phyloP scores from a whole-genome alignment of 2,888 invertebrate species.

The Melanophora roralis region DNA sequence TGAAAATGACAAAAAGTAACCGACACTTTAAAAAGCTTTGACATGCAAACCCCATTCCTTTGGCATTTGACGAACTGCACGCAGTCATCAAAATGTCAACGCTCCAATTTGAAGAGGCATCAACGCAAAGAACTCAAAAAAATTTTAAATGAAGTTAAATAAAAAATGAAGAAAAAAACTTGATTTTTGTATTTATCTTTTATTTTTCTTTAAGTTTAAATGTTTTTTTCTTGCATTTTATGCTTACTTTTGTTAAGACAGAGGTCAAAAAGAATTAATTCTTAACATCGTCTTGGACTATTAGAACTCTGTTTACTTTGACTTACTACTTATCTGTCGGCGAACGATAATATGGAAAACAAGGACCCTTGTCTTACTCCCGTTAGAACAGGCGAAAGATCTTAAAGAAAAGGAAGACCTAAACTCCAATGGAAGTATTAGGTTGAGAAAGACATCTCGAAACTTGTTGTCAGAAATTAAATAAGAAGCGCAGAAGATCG shows the following conservation, averaged over 20 bases:
- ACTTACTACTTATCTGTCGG: no score
- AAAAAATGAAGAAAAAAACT: conserved; percentile 25
- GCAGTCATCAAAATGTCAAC: conserved; percentile 59
- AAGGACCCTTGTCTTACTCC: no score
- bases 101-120: conserved; percentile 47
- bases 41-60: conserved; percentile 54
- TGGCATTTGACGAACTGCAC: conserved; percentile 49
- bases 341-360: no score
- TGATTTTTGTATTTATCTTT: conserved; percentile 23
- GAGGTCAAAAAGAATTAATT: background rate
- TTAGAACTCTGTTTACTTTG: no score
- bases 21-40: conserved; percentile 61
- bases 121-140: background rate
- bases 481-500: no score
- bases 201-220: conserved; percentile 2
- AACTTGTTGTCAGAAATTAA: no score
- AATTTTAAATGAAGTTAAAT: background rate
- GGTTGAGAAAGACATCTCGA: no score
- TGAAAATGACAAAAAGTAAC: conserved; percentile 50
- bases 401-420: no score
- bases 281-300: background rate
- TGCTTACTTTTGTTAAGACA: background rate
- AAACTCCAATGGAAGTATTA: no score
- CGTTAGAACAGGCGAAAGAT: no score
- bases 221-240: background rate